Conservation (phyloP, 2,113 vertebrate species). For the Mormyrus iriodes region DNA sequence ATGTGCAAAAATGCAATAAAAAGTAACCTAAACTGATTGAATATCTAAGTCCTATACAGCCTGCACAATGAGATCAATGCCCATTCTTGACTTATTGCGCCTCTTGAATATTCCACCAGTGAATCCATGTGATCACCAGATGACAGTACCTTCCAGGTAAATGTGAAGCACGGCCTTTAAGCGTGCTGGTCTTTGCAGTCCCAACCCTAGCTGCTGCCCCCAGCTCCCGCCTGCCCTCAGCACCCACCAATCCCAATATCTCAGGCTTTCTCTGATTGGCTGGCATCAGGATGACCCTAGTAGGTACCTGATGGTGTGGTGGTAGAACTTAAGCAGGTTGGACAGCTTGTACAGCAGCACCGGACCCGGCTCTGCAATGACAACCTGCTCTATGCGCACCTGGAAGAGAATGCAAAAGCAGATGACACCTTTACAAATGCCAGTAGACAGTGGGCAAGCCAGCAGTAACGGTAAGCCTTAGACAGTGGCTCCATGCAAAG, state of each 20-base stretch:
- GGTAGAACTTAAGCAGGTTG: slow-evolving; percentile 96
- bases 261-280: not conserved
- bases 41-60: not conserved
- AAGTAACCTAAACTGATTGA: not conserved
- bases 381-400: slow-evolving; percentile 97
- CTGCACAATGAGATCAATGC: not conserved
- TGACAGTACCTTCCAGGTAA: not conserved
- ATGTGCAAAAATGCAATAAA: not conserved
- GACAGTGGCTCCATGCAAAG: not conserved
- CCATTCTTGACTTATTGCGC: not conserved
- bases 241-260: not conserved
- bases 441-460: not conserved
- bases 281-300: not conserved
- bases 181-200: not conserved
- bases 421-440: not conserved
- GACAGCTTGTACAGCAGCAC: slow-evolving; percentile 95
- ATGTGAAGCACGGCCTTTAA: not conserved
- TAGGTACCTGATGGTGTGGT: slow-evolving; percentile 89
- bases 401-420: slow-evolving; percentile 38
- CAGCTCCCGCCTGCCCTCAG: not conserved
- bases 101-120: not conserved
- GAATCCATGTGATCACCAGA: not conserved
- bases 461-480: not conserved
- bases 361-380: slow-evolving; percentile 89
- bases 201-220: not conserved